Evolutionary conservation across 1,140 invertebrate genomes (phyloP).

Genomic region (Cherax quadricarinatus): DNA sequence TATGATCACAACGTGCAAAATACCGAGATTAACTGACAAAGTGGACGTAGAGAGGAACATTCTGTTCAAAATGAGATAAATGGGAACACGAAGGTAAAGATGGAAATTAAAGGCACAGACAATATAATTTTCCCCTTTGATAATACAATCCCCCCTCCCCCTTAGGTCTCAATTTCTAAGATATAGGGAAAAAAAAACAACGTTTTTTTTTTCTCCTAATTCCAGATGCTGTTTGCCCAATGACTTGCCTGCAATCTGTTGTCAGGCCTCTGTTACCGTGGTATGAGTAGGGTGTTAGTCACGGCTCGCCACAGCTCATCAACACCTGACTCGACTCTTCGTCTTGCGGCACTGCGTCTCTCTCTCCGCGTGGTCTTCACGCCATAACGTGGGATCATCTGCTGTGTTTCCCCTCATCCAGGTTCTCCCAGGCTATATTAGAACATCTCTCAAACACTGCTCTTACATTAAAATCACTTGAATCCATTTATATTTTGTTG

Average conservation of each 20-base stretch:
- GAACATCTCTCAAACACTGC: background rate
- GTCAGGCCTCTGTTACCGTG: background rate
- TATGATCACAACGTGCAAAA: too few species aligned
- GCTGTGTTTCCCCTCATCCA: background rate
- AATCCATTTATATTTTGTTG: background rate
- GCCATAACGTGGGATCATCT: background rate
- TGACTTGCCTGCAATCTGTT: background rate
- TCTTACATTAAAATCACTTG: background rate
- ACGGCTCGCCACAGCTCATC: background rate
- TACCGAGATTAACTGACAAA: too few species aligned
- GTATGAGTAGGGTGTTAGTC: background rate
- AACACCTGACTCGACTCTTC: background rate
- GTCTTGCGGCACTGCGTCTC: background rate
- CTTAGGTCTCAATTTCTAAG: too few species aligned
- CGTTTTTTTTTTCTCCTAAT: background rate
- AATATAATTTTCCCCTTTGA: too few species aligned
- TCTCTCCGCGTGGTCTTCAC: background rate
- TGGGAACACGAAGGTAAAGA: too few species aligned
- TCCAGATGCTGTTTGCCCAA: background rate
- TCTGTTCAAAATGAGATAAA: too few species aligned
- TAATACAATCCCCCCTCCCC: too few species aligned
- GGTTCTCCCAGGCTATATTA: background rate
- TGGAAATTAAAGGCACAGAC: too few species aligned
- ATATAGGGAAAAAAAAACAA: too few species aligned
- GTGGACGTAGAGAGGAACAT: too few species aligned